phyloP scores from a whole-genome alignment of 2,113 vertebrate genomes.

The Trogon melanurus region DNA sequence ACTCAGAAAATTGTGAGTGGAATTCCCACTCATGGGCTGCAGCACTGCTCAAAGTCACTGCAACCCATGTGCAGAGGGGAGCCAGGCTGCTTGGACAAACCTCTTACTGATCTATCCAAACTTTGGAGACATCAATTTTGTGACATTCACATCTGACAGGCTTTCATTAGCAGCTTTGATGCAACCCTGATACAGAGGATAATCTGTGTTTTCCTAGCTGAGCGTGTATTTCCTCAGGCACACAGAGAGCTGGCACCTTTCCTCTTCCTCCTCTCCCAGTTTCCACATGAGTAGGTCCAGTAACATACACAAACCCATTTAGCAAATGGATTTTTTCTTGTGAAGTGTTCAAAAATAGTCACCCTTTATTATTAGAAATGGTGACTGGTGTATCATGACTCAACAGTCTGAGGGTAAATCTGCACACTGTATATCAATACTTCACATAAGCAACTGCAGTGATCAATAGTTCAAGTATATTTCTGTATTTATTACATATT shows the following conservation, averaged over 20 bases:
- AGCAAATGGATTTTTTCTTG: conserved; percentile 48
- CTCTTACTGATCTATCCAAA: background rate
- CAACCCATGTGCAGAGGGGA: fast-evolving
- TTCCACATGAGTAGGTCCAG: background rate
- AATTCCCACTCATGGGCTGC: fast-evolving
- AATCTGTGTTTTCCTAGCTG: background rate
- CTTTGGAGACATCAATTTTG: background rate
- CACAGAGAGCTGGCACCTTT: background rate
- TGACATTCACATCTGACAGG: background rate
- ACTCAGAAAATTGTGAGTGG: fast-evolving
- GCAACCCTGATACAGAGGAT: background rate
- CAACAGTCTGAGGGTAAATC: background rate
- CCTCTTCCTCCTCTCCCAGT: background rate
- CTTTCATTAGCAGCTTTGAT: background rate
- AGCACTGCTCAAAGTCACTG: fast-evolving
- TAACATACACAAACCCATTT: background rate
- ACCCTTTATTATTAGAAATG: background rate
- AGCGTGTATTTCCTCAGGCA: background rate
- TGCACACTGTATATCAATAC: background rate
- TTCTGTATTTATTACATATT: conserved; percentile 22
- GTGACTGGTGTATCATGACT: conserved; percentile 20
- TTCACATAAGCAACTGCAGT: background rate
- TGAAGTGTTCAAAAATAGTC: conserved; percentile 41
- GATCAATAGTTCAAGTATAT: conserved; percentile 5
- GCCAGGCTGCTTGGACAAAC: background rate